Evolutionary conservation across 2,797 vertebrate genomes (phyloP), one percentile per base, ranked within the genome.

Genomic region (Rhinophrynus dorsalis): DNA sequence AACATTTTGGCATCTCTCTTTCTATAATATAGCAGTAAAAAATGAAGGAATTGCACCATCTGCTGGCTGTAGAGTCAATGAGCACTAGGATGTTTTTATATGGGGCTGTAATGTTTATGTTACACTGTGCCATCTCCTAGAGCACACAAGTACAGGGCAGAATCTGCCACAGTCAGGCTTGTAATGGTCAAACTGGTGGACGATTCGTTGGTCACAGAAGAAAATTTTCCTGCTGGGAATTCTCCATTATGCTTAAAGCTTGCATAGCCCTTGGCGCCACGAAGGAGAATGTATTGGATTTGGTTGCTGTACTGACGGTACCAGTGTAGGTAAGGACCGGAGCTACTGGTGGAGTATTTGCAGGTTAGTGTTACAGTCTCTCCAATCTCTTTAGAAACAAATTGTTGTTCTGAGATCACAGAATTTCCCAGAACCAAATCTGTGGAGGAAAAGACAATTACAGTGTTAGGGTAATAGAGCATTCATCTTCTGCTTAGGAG

Each of bases 71-170:
- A 6, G 9, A 15, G 5, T 0, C 7, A 2, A 10, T n/a, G 15
- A 37, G 6, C 30, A 38, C 17, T 6, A 1, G n/a, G 11, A 11
- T 4, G 12, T 58, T 64, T 57, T 50, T 13, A 18, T 3, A 6
- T 17, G 17, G 15, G 0, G 9, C 7, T 3, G 7, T 21, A 32
- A 3, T 33, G 10, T 17, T 24, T n/a, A 15, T 20, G 13, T 9
- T 9, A 4, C 38, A 56, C 30, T 58, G 65, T 58, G 65, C 54
- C 54, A 57, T 67, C 65, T 6, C 65, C 29, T 1, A 67, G 23
- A 50, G 65, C 65, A 67, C 65, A 67, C 21, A 67, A 21, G 32
- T 67, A 67, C 32, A 67, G 8, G 1, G 65, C 65, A 58, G 65
- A 58, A 58, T 67, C 65, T 37, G 44, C 45, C 21, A 29, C 32